Percentiles rank a stretch among this genome's conserved stretches.
phyloP scores from a whole-genome alignment of 1,140 invertebrate species.

The Drosophila burlai region DNA sequence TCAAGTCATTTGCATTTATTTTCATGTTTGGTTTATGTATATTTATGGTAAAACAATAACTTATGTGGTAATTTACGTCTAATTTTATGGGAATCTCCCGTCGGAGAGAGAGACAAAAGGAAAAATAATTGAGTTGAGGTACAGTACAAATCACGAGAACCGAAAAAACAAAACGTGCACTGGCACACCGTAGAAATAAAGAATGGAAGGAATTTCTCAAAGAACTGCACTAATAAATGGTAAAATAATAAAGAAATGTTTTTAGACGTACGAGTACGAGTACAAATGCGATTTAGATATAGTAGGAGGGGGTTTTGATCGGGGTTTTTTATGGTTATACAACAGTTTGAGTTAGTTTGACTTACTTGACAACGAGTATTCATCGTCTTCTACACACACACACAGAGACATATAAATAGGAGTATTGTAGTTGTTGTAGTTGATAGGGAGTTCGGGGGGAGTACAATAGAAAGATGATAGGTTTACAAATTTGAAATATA shows the following conservation, averaged over 20 bases:
- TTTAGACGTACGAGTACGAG: slow-evolving; percentile 40
- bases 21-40: slow-evolving; percentile 47
- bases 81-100: slow-evolving; percentile 21
- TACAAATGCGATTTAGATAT: slow-evolving; percentile 60
- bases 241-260: slow-evolving; percentile 51
- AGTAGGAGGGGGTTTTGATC: slow-evolving; percentile 14
- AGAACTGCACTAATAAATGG: slow-evolving; percentile 37
- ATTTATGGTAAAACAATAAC: slow-evolving; percentile 48
- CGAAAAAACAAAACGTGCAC: slow-evolving; percentile 55
- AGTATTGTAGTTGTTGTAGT: slow-evolving; percentile 76
- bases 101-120: slow-evolving; percentile 10
- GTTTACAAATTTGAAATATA: slow-evolving; percentile 60
- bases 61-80: slow-evolving; percentile 37
- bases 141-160: slow-evolving; percentile 49
- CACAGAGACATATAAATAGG: slow-evolving; percentile 77
- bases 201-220: slow-evolving; percentile 29
- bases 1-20: slow-evolving; percentile 53
- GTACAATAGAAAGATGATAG: slow-evolving; percentile 75
- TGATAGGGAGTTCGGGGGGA: slow-evolving; percentile 58
- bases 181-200: slow-evolving; percentile 58
- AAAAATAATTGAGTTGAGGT: slow-evolving; percentile 24
- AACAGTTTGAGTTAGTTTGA: slow-evolving; percentile 72
- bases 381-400: slow-evolving; percentile 84
- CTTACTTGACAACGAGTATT: slow-evolving; percentile 85
- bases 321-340: slow-evolving; percentile 44